phyloP scores from a whole-genome alignment of 1,140 invertebrate genomes.

The Sinella curviseta region DNA sequence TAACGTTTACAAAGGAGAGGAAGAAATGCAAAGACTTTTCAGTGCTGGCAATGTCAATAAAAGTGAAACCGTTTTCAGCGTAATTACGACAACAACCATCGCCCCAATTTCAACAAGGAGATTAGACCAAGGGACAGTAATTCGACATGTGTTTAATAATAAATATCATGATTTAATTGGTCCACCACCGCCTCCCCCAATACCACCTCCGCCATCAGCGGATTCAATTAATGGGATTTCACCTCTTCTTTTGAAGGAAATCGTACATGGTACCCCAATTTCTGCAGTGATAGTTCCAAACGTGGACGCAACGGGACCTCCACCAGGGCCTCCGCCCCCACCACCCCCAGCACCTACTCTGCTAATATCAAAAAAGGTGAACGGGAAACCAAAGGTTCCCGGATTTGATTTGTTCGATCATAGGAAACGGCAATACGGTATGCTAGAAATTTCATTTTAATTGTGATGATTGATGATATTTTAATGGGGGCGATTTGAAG shows the following conservation, averaged over 20 bases:
- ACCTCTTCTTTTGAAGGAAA: background rate
- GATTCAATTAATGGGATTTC: background rate
- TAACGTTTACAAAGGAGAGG: no score
- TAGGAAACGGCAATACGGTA: conserved; percentile 2
- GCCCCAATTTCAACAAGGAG: background rate
- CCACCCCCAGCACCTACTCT: background rate
- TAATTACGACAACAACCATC: background rate
- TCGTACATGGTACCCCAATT: background rate
- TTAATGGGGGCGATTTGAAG: background rate
- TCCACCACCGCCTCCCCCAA: conserved; percentile 6
- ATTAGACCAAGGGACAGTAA: background rate
- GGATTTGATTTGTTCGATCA: conserved; percentile 23
- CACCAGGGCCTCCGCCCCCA: background rate
- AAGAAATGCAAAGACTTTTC: background rate
- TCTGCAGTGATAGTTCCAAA: no score
- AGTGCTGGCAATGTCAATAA: background rate
- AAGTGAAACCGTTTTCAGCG: background rate
- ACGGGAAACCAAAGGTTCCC: background rate
- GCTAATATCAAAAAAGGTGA: background rate
- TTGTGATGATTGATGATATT: no score
- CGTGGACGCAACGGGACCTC: background rate
- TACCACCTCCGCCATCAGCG: background rate
- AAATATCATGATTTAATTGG: background rate
- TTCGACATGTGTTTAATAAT: background rate
- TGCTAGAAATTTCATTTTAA: background rate